Evolutionary conservation across 2,888 invertebrate genomes (phyloP), one percentile per base, ranked within the genome.

Genomic region (Cybosia mesomella): DNA sequence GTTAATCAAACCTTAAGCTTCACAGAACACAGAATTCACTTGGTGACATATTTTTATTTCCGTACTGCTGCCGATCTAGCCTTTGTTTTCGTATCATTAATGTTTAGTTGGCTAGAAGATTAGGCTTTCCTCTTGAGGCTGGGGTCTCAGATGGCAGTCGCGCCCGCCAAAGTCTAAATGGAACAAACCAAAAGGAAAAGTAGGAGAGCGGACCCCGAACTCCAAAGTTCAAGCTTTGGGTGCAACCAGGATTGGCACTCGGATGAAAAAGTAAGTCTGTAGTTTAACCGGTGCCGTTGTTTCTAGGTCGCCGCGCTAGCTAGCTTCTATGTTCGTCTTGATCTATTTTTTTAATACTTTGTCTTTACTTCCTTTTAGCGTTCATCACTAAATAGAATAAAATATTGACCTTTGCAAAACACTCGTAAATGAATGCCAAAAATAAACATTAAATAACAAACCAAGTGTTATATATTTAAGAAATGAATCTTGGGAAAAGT

Each of bases 381-480:
- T 49, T n/a, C n/a, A n/a, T 58, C 65, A 60, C 54, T 59, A 60
- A 54, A 11, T 10, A 55, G 39, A 55, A 36, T 28, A 60, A 55
- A 55, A 66, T 60, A 24, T 66, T 39, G 54, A 66, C 36, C 24
- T 54, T 66, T 55, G 15, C 39, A 21, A 21, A 60, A 55, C 32
- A 66, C 7, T 28, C 28, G 5, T 43, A n/a, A n/a, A n/a, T 15
- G 36, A 36, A 24, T 34, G 15, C 21, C 53, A 15, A 36, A 22
- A 22, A 34, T 21, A 34, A 65, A 59, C 15, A 21, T 21, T 58
- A 39, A 39, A 34, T 9, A 39, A 39, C 15, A 39, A 39, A 39
- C n/a, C n/a, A n/a, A n/a, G n/a, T n/a, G 18, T 18, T 18, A 43
- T 18, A 43, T 18, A 18, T 18, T 43, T 18, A 5, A 43, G 15